A percentile compares a stretch with the other conserved stretches of the same genome.
phyloP scores from a whole-genome alignment of 2,888 invertebrate species.

The Patella caerulea region DNA sequence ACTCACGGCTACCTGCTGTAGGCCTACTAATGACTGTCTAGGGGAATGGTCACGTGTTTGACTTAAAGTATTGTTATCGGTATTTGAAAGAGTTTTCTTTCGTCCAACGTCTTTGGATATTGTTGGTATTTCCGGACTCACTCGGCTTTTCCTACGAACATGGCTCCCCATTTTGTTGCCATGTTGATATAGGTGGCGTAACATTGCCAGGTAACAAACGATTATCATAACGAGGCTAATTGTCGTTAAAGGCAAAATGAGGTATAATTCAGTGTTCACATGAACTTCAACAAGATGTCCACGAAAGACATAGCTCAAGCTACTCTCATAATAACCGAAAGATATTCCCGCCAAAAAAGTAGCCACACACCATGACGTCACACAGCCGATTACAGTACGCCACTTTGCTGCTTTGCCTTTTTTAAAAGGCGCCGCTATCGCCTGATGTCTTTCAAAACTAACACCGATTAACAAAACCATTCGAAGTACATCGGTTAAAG shows the following conservation, averaged over 20 bases:
- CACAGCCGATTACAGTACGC: not conserved
- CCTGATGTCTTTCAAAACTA: constrained; percentile 58
- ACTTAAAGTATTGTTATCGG: not conserved
- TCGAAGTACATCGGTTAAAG: constrained; percentile 46
- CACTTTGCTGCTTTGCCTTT: constrained; percentile 28
- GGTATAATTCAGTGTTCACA: constrained; percentile 29
- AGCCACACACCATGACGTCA: not conserved
- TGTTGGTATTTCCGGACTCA: not conserved
- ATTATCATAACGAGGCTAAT: constrained; percentile 21
- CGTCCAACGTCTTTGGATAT: not conserved
- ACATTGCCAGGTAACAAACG: constrained; percentile 32
- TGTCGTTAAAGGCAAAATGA: constrained; percentile 30
- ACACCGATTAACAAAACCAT: constrained; percentile 48
- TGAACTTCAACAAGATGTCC: not conserved
- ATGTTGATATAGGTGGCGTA: constrained; percentile 24
- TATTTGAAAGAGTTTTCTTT: not conserved
- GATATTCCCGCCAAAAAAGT: not conserved
- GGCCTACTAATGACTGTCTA: not conserved
- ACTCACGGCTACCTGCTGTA: not conserved
- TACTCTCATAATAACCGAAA: constrained; percentile 8
- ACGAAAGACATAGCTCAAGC: constrained; percentile 5
- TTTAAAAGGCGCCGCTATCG: constrained; percentile 56
- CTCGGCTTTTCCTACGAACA: not conserved
- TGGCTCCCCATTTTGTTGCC: constrained; percentile 20
- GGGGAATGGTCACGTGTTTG: not conserved